Evolutionary conservation across 2,797 vertebrate species (phyloP).

Genomic region (Phrynocephalus forsythii): DNA sequence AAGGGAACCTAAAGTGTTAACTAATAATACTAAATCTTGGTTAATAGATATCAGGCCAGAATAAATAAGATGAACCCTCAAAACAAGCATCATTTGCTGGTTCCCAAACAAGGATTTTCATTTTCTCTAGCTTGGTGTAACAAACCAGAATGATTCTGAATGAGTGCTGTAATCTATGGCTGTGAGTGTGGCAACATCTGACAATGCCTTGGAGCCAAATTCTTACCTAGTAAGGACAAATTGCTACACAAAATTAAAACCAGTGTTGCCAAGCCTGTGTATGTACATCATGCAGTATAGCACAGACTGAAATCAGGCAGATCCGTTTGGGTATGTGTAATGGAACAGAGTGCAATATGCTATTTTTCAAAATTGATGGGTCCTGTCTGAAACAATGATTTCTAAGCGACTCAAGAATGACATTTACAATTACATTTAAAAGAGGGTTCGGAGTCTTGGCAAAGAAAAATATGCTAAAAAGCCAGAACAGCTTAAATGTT

Average conservation of each 20-base stretch:
- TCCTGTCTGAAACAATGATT: not conserved
- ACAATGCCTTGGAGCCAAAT: not conserved
- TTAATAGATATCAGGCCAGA: not conserved
- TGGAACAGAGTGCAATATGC: not conserved
- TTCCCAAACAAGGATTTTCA: not conserved
- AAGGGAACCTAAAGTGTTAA: not conserved
- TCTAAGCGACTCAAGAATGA: not conserved
- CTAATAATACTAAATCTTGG: not conserved
- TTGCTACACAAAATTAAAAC: conserved; percentile 9
- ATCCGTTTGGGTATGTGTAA: not conserved
- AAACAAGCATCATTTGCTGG: not conserved
- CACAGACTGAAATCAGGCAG: not conserved
- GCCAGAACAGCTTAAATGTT: not conserved
- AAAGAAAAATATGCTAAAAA: not conserved
- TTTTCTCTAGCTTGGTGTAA: not conserved
- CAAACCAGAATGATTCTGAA: conserved; percentile 10
- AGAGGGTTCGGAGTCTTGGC: conserved; percentile 1
- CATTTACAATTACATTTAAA: conserved; percentile 37
- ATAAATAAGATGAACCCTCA: not conserved
- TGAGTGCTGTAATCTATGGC: conserved; percentile 11
- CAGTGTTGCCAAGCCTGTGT: conserved; percentile 10
- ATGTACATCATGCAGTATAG: not conserved
- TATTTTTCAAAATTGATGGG: not conserved
- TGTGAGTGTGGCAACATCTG: not conserved
- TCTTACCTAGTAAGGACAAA: conserved; percentile 23